Evolutionary conservation across 2,113 vertebrate genomes (phyloP).

Genomic region (Silurus asotus): DNA sequence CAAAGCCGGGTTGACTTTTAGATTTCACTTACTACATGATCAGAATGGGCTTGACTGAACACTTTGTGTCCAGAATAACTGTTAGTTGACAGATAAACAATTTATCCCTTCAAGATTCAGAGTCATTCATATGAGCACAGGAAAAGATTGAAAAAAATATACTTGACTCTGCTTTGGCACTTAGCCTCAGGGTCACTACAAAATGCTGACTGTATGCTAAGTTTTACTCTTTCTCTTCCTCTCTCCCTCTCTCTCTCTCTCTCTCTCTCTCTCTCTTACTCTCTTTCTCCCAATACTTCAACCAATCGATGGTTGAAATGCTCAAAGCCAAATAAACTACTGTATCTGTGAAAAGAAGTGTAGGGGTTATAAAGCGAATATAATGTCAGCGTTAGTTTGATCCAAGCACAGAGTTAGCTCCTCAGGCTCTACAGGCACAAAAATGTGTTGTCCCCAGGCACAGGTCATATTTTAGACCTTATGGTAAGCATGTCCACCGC

Average conservation of each 20-base stretch:
- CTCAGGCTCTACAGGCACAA: not conserved
- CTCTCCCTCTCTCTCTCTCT: not conserved
- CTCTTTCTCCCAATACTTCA: not conserved
- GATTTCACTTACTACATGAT: not conserved
- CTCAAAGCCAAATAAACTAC: not conserved
- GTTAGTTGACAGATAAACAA: not conserved
- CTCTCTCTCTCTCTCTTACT: not conserved
- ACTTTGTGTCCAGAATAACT: not conserved
- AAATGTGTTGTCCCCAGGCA: not conserved
- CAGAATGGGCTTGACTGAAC: not conserved
- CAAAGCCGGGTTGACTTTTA: not conserved
- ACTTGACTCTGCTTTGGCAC: not conserved
- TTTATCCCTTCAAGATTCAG: not conserved
- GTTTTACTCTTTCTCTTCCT: not conserved
- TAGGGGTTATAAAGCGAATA: not conserved
- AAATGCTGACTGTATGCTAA: not conserved
- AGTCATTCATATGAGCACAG: not conserved
- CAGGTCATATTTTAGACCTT: slow-evolving; percentile 17
- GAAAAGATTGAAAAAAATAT: not conserved
- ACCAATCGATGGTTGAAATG: not conserved
- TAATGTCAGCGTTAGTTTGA: slow-evolving; percentile 1
- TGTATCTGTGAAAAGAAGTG: not conserved
- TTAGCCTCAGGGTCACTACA: not conserved
- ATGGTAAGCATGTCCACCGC: slow-evolving; percentile 21
- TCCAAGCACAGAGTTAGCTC: slow-evolving; percentile 18